Conservation (phyloP, 2,888 invertebrate genomes). For the Drosophila demipolita region DNA sequence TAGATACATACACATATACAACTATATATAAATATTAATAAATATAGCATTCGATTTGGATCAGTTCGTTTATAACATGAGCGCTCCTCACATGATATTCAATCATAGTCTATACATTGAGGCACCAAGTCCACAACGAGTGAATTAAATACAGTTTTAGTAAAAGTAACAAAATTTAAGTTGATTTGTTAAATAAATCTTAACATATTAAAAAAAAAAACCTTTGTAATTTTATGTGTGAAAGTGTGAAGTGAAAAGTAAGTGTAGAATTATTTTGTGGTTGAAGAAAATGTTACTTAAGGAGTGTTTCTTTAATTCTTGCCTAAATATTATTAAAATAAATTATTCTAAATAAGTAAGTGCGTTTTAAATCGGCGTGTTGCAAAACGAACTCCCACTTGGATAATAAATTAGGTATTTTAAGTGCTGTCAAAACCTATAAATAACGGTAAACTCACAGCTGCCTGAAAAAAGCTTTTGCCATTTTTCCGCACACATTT, state of each 20-base stretch:
- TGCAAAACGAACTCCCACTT: not conserved
- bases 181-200: not conserved
- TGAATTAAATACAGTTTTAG: not conserved
- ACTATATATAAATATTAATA: conserved; percentile 32
- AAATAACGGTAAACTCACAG: not conserved
- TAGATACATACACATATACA: not conserved
- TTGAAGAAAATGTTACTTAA: too few species aligned
- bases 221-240: conserved; percentile 17
- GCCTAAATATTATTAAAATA: too few species aligned
- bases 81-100: not conserved
- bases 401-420: not conserved
- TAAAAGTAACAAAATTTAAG: not conserved
- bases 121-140: conserved; percentile 7
- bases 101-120: conserved; percentile 14
- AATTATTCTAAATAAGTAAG: not conserved
- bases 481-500: not conserved
- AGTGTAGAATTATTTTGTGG: conserved; percentile 16
- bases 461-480: not conserved
- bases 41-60: conserved; percentile 16
- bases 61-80: conserved; percentile 18
- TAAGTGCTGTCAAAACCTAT: too few species aligned
- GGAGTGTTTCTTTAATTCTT: not conserved
- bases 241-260: conserved; percentile 37
- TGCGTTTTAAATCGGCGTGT: not conserved
- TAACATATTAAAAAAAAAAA: not conserved